Evolutionary conservation across 2,888 invertebrate species (phyloP), one percentile per base, ranked within the genome.

Genomic region (Blastobasis adustella): DNA sequence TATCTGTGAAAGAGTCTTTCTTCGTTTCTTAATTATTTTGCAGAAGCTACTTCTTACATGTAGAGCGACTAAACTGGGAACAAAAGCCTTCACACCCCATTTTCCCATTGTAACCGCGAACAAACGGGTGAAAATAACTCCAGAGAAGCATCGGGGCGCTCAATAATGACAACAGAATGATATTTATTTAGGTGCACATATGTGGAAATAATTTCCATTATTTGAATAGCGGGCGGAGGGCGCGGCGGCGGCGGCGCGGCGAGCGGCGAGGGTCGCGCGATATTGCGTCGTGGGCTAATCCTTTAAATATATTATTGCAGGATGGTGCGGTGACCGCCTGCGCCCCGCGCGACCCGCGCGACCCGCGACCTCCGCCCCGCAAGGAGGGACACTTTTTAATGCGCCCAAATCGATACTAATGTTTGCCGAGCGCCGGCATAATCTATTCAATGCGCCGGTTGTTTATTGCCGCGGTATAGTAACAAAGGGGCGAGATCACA

Each of bases 291-390:
- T 67, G 67, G 76, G 79, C 79, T 87, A 88, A 88, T 88, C 88
- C 87, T 88, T 88, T 88, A 88, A 88, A 88, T 88, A 88, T 88
- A 88, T 88, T 87, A 88, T 87, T 83, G 84, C 74, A 71, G 76
- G 70, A 80, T 76, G 80, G 80, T 77, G 80, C 76, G 80, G 80
- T 77, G 80, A 77, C 79, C 78, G 76, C 65, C 66, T 50, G 52
- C 49, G 50, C 54, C 50, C 51, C 10, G 7, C 38, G 51, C 38
- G 10, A 67, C 67, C 75, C 73, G 70, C 23, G 23, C 23, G 23
- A 23, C 23, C 23, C 23, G 23, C 23, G 23, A 71, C 79, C 78
- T 74, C 74, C 66, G 62, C 65, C 23, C 23, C 66, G 64, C 66
- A 68, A 77, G 69, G 66, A 73, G 77, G 76, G 62, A 65, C 69